Evolutionary conservation across 2,888 invertebrate species (phyloP), one percentile per base, ranked within the genome.

Genomic region (Drosophila anceps): DNA sequence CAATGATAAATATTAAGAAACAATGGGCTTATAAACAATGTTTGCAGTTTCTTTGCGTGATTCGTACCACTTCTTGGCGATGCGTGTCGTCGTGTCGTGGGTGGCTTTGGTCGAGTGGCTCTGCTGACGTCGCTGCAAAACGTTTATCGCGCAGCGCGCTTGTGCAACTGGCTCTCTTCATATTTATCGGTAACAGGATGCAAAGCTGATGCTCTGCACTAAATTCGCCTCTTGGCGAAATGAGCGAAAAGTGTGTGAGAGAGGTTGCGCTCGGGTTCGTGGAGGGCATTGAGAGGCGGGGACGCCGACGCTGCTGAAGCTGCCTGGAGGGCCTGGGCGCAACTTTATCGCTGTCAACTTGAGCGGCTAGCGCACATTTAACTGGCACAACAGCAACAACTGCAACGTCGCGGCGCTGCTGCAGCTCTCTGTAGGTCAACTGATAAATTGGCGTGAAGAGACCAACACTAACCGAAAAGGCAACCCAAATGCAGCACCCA

Each of bases 351-450:
- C 66, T 59, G 58, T 58, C 77, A 70, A 70, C 77, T 62, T 43
- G 37, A 65, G 60, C 43, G 37, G 37, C n/a, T 37, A 44, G 51
- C 63, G 64, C 53, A 76, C 58, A 67, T 43, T 64, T 46, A 78
- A 78, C 67, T 77, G 77, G 77, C 74, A 71, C 77, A 75, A 63
- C 64, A 50, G 61, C 77, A 64, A 41, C 55, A 37, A 76, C 53
- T 67, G 73, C 62, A 63, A 57, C 62, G 58, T 24, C 13, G 46
- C 48, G 50, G 75, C 73, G 57, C 29, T 44, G 69, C 73, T 82
- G 75, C 69, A 50, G 55, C 50, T 54, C 76, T 84, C 84, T 85
- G 79, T 86, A 86, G 84, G 84, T 86, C 84, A 84, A 81, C 79
- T 82, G 84, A 85, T 84, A 82, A 81, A 76, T 79, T 78, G 68